Evolutionary conservation across 2,113 vertebrate species (phyloP), one percentile per base, ranked within the genome.

Genomic region (Chaetura pelagica): DNA sequence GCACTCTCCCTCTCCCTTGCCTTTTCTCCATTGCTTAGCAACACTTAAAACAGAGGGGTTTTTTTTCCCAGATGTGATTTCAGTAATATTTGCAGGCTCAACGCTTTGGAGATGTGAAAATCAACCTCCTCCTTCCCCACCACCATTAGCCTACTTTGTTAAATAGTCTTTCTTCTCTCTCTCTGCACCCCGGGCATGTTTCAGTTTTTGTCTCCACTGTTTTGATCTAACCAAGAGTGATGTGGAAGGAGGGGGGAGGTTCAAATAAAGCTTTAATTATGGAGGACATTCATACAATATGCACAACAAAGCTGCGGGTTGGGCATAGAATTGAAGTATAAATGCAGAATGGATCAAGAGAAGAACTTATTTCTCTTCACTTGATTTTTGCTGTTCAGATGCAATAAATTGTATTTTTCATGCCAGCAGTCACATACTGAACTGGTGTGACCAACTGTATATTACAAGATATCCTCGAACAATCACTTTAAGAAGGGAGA

Each of bases 1-100:
- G 87, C 93, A 58, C 68, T 52, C 77, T 96, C 75, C 44, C 40
- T 69, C 44, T 90, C 19, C 40, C 87, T 91, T 0, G 13, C 73
- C 46, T 90, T 79, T 85, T 93, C 89, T 95, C 62, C 80, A 98
- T 97, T 96, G 97, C 97, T 97, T 98, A 98, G 97, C 97, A 98
- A 97, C 97, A 95, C 83, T 97, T 91, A 94, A 88, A 94, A 71
- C 87, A 93, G 55, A 91, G 10, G 38, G 38, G 91, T 92, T 49
- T 73, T 95, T 90, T 85, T 96, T 96, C 91, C 93, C 90, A 97
- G 92, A 92, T 96, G 94, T 89, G 87, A 82, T 83, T 96, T 95
- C 90, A 74, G 77, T 35, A 81, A 80, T 87, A 91, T 96, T 94
- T 94, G 79, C 77, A 91, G 69, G 76, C 92, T 96, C 83, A 89